A percentile compares a stretch with the other conserved stretches of the same genome.
These are phyloP conservation scores for Brachionus calyciflorus DNA, from an alignment of 1,140 invertebrate genomes.

Conservation along the genomic window DNA sequence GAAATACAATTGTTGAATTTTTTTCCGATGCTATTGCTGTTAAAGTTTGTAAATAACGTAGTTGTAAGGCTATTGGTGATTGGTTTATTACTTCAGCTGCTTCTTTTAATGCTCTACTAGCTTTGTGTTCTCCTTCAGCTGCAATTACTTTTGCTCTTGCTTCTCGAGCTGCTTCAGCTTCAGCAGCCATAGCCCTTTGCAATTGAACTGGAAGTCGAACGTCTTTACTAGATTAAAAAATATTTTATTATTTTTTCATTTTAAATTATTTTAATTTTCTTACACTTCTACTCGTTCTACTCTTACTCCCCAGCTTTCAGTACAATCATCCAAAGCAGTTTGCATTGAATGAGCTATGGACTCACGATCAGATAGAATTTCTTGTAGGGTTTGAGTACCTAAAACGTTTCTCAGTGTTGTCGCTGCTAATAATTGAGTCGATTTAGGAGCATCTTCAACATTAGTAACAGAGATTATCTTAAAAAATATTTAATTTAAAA, in stretches of 20 bases:
- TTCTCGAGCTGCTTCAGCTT: conserved; percentile 56
- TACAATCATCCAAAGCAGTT: conserved; percentile 43
- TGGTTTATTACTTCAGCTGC: conserved; percentile 45
- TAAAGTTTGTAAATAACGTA: conserved; percentile 75
- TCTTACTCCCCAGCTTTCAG: conserved; percentile 47
- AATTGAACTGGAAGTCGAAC: conserved; percentile 44
- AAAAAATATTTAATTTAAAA: neutral
- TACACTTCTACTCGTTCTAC: conserved; percentile 48
- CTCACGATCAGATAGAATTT: conserved; percentile 42
- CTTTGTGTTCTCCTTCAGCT: conserved; percentile 48
- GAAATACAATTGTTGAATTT: conserved; percentile 96
- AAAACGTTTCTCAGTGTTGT: conserved; percentile 48
- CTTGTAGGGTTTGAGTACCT: conserved; percentile 40
- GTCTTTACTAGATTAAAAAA: conserved; percentile 35
- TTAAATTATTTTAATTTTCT: neutral
- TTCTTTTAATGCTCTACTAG: conserved; percentile 39
- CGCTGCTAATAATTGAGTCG: conserved; percentile 48
- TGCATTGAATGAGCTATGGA: conserved; percentile 41
- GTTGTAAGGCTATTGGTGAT: conserved; percentile 76
- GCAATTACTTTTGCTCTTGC: conserved; percentile 55
- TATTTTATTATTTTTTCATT: neutral
- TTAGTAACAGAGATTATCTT: conserved; percentile 47
- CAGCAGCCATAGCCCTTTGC: conserved; percentile 54
- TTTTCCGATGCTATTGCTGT: conserved; percentile 94
- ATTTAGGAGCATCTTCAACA: conserved; percentile 48